A percentile compares a stretch with the other conserved stretches of the same genome.
phyloP scores from a whole-genome alignment of 2,888 invertebrate species.

The Drosophila villosipedis region DNA sequence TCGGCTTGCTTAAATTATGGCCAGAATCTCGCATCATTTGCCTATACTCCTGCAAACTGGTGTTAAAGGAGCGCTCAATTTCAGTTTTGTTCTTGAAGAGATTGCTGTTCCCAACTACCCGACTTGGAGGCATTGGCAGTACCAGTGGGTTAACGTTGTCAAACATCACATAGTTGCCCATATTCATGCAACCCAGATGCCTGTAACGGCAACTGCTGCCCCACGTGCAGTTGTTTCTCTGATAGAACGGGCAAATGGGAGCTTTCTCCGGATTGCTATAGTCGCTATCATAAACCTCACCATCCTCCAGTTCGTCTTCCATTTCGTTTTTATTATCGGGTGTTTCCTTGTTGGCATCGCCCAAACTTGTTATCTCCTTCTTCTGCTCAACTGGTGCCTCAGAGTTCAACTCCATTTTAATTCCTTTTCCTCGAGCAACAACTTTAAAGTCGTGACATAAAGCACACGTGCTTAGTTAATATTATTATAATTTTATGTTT shows the following conservation, averaged over 20 bases:
- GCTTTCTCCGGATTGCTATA: background rate
- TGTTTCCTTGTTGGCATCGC: background rate
- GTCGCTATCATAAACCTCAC: background rate
- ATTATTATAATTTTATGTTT: background rate
- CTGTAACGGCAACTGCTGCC: background rate
- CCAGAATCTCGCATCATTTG: constrained; percentile 18
- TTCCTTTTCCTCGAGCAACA: background rate
- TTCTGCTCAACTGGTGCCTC: background rate
- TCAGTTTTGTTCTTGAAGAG: background rate
- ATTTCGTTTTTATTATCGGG: background rate
- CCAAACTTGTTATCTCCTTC: background rate
- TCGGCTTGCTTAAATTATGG: background rate
- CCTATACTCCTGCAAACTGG: constrained; percentile 3
- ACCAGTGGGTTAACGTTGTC: background rate
- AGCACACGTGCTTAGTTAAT: background rate
- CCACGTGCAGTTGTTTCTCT: background rate
- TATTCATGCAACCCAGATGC: background rate
- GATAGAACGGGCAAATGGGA: background rate
- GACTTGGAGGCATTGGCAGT: background rate
- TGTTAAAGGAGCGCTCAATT: constrained; percentile 7
- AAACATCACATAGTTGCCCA: background rate
- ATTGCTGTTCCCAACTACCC: background rate
- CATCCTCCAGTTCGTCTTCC: background rate
- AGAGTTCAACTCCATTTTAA: background rate
- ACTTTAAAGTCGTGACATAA: background rate